Conservation (phyloP, 2,888 invertebrate genomes). For the Globia sparganii region DNA sequence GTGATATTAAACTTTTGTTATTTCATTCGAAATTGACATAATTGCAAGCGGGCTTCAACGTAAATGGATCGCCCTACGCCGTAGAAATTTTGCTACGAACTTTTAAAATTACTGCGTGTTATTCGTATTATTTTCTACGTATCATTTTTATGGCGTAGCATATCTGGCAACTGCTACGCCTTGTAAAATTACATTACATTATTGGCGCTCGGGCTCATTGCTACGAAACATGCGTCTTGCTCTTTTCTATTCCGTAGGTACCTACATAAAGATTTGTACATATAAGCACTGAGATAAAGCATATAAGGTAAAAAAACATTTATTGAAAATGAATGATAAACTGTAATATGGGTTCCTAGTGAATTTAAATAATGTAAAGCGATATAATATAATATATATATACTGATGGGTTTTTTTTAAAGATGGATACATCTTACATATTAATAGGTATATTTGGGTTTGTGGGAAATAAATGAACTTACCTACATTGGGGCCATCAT, state of each 20-base stretch:
- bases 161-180: constrained; percentile 10
- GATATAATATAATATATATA: too few species aligned
- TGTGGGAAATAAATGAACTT: background rate
- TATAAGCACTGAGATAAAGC: too few species aligned
- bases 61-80: constrained; percentile 3
- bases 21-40: background rate
- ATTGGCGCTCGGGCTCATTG: background rate
- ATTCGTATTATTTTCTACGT: background rate
- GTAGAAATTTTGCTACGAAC: constrained; percentile 19
- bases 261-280: background rate
- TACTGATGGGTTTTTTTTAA: too few species aligned
- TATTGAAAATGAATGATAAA: background rate
- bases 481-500: background rate
- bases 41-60: background rate
- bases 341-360: background rate
- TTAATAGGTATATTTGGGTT: background rate
- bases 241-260: background rate
- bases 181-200: constrained; percentile 4
- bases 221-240: background rate
- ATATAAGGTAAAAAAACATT: background rate
- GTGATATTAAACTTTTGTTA: background rate
- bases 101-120: constrained; percentile 5
- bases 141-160: constrained; percentile 10
- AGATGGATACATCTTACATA: too few species aligned
- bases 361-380: background rate